Conservation (phyloP, 2,888 invertebrate species). For the Hydrotaea cyrtoneurina region DNA sequence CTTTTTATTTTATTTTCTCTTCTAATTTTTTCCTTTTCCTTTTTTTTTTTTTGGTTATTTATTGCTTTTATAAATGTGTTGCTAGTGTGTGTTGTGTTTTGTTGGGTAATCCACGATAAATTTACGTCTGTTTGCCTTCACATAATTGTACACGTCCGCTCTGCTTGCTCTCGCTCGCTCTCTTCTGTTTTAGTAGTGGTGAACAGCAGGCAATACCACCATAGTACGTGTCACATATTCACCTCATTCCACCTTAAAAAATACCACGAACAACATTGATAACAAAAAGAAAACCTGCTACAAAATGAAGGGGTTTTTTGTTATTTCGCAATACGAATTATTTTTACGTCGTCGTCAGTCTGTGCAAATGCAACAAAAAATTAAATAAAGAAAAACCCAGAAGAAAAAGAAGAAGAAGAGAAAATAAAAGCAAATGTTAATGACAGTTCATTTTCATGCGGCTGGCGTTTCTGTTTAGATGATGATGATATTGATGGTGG, state of each 20-base stretch:
- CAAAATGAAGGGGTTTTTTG: slow-evolving; percentile 20
- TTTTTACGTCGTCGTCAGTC: slow-evolving; percentile 22
- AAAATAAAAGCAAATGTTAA: slow-evolving; percentile 54
- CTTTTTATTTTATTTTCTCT: neutral
- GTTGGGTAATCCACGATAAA: slow-evolving; percentile 45
- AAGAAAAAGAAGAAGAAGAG: slow-evolving; percentile 24
- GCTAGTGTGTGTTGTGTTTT: no score
- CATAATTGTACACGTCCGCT: no score
- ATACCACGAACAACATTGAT: neutral
- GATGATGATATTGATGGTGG: neutral
- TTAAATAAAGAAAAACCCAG: neutral
- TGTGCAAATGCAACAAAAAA: slow-evolving; percentile 36
- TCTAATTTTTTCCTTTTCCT: slow-evolving; percentile 1
- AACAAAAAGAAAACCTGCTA: slow-evolving; percentile 11
- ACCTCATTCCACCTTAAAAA: neutral
- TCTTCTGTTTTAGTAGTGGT: neutral
- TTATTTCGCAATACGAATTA: slow-evolving; percentile 41
- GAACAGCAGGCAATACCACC: neutral
- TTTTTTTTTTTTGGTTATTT: slow-evolving; percentile 12
- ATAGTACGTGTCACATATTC: slow-evolving; percentile 5
- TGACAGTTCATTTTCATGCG: slow-evolving; percentile 56
- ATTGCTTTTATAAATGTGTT: neutral
- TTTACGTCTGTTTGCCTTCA: neutral
- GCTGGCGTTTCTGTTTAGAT: neutral
- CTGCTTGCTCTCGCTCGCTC: neutral